Conservation (phyloP, 2,888 invertebrate species). For the Eulithis testata region DNA sequence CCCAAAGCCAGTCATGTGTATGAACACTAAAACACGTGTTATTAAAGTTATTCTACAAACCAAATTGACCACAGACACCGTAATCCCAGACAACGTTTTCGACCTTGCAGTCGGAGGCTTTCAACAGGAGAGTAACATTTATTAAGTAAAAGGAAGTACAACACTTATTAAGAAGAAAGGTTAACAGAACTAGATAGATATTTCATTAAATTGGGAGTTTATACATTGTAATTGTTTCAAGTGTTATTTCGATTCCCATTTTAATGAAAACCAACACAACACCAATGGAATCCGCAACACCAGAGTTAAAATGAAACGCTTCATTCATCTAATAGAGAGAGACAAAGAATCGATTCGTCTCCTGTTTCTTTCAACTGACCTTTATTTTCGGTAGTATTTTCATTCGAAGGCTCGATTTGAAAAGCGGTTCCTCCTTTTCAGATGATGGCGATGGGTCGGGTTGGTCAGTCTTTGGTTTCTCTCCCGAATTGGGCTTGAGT, state of each 20-base stretch:
- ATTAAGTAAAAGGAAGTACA: slow-evolving; percentile 63
- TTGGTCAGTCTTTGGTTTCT: slow-evolving; percentile 60
- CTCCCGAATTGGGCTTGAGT: slow-evolving; percentile 72
- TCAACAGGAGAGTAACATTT: slow-evolving; percentile 71
- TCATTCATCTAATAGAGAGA: slow-evolving; percentile 68
- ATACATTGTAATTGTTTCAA: slow-evolving; percentile 16
- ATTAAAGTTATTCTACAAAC: slow-evolving; percentile 74
- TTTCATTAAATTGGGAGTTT: slow-evolving; percentile 48
- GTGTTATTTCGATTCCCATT: slow-evolving; percentile 43
- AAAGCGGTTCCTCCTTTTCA: slow-evolving; percentile 79
- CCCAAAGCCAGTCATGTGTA: slow-evolving; percentile 61
- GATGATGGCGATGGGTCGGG: slow-evolving; percentile 62
- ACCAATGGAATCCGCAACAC: slow-evolving; percentile 54
- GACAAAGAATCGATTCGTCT: slow-evolving; percentile 51
- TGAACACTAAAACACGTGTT: slow-evolving; percentile 60
- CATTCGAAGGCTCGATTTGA: slow-evolving; percentile 78
- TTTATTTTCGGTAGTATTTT: slow-evolving; percentile 70
- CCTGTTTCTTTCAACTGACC: slow-evolving; percentile 68
- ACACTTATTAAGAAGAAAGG: slow-evolving; percentile 48
- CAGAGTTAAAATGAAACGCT: slow-evolving; percentile 63
- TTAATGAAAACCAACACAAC: slow-evolving; percentile 48
- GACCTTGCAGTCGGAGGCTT: slow-evolving; percentile 79
- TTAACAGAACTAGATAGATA: slow-evolving; percentile 41
- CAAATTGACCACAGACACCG: slow-evolving; percentile 83
- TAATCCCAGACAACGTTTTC: slow-evolving; percentile 80